phyloP scores from a whole-genome alignment of 1,140 invertebrate genomes.

The Potamilus streckersoni region DNA sequence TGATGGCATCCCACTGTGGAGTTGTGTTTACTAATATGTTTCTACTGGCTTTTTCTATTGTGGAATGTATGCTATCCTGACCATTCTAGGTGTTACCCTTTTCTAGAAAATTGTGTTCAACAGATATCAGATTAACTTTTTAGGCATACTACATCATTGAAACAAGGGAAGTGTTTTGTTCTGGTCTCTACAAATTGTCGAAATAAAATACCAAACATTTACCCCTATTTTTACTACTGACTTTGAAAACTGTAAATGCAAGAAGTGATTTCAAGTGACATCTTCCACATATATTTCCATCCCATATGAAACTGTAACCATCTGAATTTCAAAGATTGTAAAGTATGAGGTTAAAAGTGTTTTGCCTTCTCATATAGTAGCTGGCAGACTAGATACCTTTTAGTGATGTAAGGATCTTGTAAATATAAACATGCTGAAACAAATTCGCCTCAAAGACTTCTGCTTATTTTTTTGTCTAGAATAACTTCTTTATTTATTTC shows the following conservation, averaged over 20 bases:
- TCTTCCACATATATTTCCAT: conserved; percentile 1
- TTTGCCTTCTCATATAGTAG: conserved; percentile 11
- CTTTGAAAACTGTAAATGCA: conserved; percentile 4
- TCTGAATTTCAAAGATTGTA: not conserved
- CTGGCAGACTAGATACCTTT: not conserved
- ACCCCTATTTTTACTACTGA: not conserved
- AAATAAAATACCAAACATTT: conserved; percentile 3
- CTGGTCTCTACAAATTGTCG: conserved; percentile 3
- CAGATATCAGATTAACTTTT: not conserved
- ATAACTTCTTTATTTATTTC: not conserved
- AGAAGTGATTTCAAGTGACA: not conserved
- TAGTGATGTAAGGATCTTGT: conserved; percentile 8
- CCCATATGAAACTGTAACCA: conserved; percentile 1
- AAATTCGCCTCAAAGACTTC: not conserved
- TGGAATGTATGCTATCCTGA: too few relatives aligned
- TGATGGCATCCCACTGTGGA: conserved; percentile 1
- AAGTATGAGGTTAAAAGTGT: conserved; percentile 8
- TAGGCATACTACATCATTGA: conserved; percentile 4
- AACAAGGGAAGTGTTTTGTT: not conserved
- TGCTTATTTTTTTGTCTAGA: not conserved
- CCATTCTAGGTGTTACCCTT: not conserved
- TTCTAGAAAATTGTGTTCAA: not conserved
- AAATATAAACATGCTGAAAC: conserved; percentile 9
- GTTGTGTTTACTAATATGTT: not conserved
- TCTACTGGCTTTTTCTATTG: not conserved